phyloP scores from a whole-genome alignment of 2,888 invertebrate species.

The Platerodrilus igneus region DNA sequence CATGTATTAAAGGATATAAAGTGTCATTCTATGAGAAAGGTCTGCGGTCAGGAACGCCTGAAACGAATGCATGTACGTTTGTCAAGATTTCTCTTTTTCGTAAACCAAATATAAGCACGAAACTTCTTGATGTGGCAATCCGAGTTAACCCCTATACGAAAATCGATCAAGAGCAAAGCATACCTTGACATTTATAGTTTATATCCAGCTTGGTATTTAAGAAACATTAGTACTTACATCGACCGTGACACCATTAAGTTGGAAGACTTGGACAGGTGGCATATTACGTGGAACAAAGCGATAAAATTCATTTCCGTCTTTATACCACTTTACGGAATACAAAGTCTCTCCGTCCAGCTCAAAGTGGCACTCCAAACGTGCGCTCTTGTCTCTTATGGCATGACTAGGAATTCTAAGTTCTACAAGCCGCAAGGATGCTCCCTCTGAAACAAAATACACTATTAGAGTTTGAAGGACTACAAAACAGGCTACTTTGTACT shows the following conservation, averaged over 20 bases:
- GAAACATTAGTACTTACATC: constrained; percentile 62
- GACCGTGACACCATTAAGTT: constrained; percentile 75
- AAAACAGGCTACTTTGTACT: background rate
- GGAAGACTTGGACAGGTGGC: constrained; percentile 75
- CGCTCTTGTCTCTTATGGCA: constrained; percentile 72
- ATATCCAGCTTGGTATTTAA: constrained; percentile 17
- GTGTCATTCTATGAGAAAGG: constrained; percentile 8
- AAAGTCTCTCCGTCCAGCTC: constrained; percentile 76
- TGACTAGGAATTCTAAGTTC: constrained; percentile 79
- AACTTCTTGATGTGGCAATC: constrained; percentile 9
- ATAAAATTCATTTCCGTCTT: constrained; percentile 86
- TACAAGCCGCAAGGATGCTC: constrained; percentile 58
- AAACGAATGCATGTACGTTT: too few species aligned
- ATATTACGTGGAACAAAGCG: constrained; percentile 78
- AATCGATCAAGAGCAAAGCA: constrained; percentile 7
- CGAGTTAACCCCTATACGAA: background rate
- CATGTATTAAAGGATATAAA: constrained; percentile 8
- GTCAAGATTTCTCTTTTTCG: too few species aligned
- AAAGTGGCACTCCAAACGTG: constrained; percentile 75
- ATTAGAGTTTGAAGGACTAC: constrained; percentile 9
- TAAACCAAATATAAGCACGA: constrained; percentile 6
- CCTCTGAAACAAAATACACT: constrained; percentile 39
- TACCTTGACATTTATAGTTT: constrained; percentile 11
- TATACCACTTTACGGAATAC: constrained; percentile 91
- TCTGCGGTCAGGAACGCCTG: constrained; percentile 4